Conservation (phyloP, 2,797 vertebrate species). For the Sebastes oblongus region DNA sequence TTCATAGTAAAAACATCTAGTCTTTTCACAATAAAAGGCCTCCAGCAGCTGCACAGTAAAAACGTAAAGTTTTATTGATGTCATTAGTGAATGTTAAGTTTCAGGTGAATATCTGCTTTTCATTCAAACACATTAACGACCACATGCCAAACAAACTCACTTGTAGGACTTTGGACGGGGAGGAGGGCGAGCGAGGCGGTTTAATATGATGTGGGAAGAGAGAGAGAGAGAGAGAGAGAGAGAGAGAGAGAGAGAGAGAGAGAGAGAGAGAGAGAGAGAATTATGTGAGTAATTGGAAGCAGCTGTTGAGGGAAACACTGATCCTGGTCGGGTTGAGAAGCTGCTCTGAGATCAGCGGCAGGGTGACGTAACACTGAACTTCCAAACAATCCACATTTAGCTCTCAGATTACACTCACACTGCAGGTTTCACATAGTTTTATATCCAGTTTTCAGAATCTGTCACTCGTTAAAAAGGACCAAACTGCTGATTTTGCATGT, state of each 20-base stretch:
- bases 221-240: constrained; percentile 17
- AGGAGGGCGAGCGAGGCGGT: constrained; percentile 14
- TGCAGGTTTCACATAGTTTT: not conserved
- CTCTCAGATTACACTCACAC: not conserved
- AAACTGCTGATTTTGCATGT: not conserved
- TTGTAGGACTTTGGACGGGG: not conserved
- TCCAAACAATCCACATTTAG: not conserved
- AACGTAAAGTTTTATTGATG: too few relatives aligned
- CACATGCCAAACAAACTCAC: not conserved
- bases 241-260: constrained; percentile 11
- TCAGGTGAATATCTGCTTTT: not conserved
- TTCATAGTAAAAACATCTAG: too few relatives aligned
- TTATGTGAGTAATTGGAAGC: constrained; percentile 68
- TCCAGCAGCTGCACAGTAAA: too few relatives aligned
- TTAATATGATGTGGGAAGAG: constrained; percentile 26
- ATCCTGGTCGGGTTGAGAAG: constrained; percentile 21
- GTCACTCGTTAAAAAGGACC: not conserved
- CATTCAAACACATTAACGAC: not conserved
- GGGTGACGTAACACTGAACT: constrained; percentile 23
- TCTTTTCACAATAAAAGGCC: too few relatives aligned
- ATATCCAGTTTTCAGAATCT: not conserved
- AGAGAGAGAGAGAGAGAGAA: constrained; percentile 21
- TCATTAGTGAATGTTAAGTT: not conserved
- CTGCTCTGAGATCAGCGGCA: constrained; percentile 21
- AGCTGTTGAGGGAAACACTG: constrained; percentile 57